Conservation (phyloP, 2,113 vertebrate genomes). For the Athene cunicularia region DNA sequence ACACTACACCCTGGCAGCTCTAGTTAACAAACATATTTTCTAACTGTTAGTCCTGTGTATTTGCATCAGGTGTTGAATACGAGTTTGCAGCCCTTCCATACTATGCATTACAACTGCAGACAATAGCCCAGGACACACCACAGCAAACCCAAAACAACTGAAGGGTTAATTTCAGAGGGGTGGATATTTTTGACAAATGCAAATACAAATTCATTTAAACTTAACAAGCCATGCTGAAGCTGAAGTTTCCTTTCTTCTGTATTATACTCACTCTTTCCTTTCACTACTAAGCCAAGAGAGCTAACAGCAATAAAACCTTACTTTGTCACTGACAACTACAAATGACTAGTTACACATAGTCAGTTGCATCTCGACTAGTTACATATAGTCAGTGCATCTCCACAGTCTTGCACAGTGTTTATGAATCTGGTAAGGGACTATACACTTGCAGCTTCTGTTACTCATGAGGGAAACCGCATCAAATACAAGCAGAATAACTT, state of each 20-base stretch:
- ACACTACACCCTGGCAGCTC: not conserved
- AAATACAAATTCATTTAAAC: not conserved
- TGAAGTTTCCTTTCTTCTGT: not conserved
- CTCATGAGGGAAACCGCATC: not conserved
- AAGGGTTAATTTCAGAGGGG: not conserved
- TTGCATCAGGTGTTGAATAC: not conserved
- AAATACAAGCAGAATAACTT: not conserved
- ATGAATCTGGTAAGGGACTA: not conserved
- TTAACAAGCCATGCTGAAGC: not conserved
- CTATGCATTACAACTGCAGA: not conserved
- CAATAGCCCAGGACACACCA: not conserved
- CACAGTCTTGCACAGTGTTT: not conserved
- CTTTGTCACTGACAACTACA: not conserved
- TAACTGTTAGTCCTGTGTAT: not conserved
- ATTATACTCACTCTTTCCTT: not conserved
- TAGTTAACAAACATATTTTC: not conserved
- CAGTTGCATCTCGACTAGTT: not conserved
- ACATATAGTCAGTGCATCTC: not conserved
- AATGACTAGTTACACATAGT: not conserved
- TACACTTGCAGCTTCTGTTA: rapidly evolving
- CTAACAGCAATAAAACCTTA: not conserved
- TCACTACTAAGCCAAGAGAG: not conserved
- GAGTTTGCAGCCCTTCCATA: not conserved
- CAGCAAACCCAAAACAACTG: not conserved
- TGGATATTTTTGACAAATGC: not conserved